Base-by-base conservation (phyloP, 1,140 invertebrate genomes). In the Lithobius niger region DNA sequence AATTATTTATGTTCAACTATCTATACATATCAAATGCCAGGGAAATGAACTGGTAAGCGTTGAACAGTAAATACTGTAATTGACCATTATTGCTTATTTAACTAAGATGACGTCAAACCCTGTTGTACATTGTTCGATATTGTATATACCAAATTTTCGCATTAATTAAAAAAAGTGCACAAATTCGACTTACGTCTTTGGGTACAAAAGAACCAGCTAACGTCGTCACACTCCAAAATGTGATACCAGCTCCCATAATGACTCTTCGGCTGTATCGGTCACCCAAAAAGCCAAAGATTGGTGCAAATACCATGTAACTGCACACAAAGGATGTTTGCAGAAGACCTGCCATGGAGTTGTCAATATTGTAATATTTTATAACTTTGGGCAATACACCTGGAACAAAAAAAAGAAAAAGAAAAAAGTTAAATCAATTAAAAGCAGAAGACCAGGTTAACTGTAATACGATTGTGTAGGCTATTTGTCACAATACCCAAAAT, bases 231-330 rank as follows among this genome's bases (percentile, higher is more conserved):
- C 90, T 84, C 97, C 97, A 99, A 26, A 99, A 69, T 21, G 83
- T 79, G 24, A 99, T 85, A 3, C 96, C 96, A 55, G 79, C 76
- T 0, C 84, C 82, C 89, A 99, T 97, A 40, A 99, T 86, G 57
- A 76, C 74, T 64, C 78, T 81, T 58, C 97, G 75, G 55, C 84
- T 96, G 68, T 94, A 96, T 40, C 97, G 75, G 74, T 99, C 97
- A 0, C 97, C 97, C 42, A 98, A 71, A 72, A 95, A 99, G 2
- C 97, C 96, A 74, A 98, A 99, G 27, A 98, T 67, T 0, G 96
- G 96, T 0, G 95, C 95, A 69, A 92, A 94, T 25, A 97, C 69
- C 95, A 98, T 99, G 67, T 98, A 99, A 54, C 87, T 90, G 25
- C 93, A 68, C 27, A 99, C 88, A 69, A 99, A 99, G 2, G 83